Conservation (phyloP, 2,113 vertebrate species). For the Accipiter cooperii region DNA sequence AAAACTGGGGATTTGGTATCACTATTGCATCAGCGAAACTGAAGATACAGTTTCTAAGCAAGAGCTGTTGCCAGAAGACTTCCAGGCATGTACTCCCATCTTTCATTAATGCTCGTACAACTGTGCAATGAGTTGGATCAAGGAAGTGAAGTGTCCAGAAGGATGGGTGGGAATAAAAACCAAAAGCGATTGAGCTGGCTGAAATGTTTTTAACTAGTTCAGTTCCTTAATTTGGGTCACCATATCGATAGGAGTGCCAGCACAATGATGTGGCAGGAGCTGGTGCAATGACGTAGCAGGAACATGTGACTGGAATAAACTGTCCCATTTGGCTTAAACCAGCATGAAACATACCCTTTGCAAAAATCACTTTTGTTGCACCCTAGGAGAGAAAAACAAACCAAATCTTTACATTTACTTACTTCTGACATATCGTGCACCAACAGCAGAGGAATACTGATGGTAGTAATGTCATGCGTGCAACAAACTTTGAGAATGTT, state of each 20-base stretch:
- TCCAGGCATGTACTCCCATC: neutral
- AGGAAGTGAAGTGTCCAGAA: neutral
- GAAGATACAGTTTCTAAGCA: neutral
- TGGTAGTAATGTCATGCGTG: constrained; percentile 92
- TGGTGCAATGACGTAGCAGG: neutral
- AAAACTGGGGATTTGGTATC: neutral
- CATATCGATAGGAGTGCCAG: neutral
- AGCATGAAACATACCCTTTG: neutral
- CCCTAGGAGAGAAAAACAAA: neutral
- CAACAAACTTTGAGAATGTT: constrained; percentile 99
- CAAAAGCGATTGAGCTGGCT: neutral
- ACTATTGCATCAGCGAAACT: neutral
- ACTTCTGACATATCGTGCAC: constrained; percentile 99
- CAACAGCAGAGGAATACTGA: constrained; percentile 91
- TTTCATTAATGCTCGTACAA: neutral
- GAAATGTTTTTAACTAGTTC: neutral
- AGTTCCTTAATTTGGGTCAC: neutral
- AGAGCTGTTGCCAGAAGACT: neutral
- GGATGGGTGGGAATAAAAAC: neutral
- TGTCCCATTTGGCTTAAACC: neutral
- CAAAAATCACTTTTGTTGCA: neutral
- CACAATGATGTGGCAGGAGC: neutral
- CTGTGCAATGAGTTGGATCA: neutral
- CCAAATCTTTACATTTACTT: neutral
- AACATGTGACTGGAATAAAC: neutral